These are phyloP conservation scores for Melanostigma gelatinosum DNA, from an alignment of 2,113 vertebrate species.

Conservation along the genomic window DNA sequence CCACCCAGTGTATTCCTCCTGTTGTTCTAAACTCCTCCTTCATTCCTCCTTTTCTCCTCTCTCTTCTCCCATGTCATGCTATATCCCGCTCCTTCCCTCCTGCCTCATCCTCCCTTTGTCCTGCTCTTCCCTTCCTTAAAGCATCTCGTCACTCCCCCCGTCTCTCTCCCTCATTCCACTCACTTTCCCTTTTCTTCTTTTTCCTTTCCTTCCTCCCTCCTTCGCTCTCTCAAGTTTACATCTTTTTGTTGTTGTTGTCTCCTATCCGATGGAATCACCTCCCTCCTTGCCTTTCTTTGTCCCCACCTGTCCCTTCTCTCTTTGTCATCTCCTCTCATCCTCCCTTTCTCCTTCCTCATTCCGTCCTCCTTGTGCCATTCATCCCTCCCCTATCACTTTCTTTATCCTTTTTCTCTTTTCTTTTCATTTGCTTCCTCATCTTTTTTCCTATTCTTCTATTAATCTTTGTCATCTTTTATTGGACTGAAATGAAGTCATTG, in stretches of 20 bases:
- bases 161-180: conserved; percentile 5
- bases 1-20: conserved; percentile 25
- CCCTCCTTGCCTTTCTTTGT: background rate
- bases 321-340: background rate
- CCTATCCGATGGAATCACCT: background rate
- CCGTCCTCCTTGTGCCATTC: background rate
- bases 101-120: conserved; percentile 33
- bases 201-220: background rate
- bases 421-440: background rate
- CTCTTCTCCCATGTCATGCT: conserved; percentile 35
- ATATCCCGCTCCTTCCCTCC: conserved; percentile 12
- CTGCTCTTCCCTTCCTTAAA: background rate
- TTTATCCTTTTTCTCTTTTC: background rate
- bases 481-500: background rate
- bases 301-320: background rate
- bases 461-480: background rate
- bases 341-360: background rate
- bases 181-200: background rate
- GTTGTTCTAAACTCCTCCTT: conserved; percentile 61
- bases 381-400: background rate
- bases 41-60: conserved; percentile 50
- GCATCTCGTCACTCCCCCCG: background rate
- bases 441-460: background rate
- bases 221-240: background rate
- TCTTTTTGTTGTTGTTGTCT: background rate